Evolutionary conservation across 2,113 vertebrate species (phyloP), one percentile per base, ranked within the genome.

Genomic region (Bostrychus sinensis): DNA sequence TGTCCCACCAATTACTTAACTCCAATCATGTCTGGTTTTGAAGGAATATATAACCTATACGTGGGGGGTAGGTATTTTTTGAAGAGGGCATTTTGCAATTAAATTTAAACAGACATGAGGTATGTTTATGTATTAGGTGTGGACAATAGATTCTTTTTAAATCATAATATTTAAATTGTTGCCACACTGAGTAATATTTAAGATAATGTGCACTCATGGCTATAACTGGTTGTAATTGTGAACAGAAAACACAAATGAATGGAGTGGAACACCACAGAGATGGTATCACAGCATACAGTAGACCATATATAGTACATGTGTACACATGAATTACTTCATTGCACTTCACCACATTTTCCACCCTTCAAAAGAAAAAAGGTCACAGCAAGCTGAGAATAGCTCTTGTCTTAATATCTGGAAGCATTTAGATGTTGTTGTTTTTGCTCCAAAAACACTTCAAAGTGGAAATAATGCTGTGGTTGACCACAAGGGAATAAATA

Each of bases 401-500:
- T 62, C 30, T 51, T 51, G 57, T 61, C 70, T 69, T 77, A 66
- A 73, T 87, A 79, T 93, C 93, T 93, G 91, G 92, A 94, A 94
- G 80, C 76, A 72, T 90, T 95, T 94, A 89, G 65, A 78, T 81
- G 68, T 84, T 81, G 63, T 75, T 66, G 82, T 85, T 87, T 87
- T 87, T 84, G 77, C 78, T 85, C 89, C n/a, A 69, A 78, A 94
- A 92, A 88, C 90, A 93, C 81, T 89, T 93, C 68, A 77, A 92
- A 90, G 81, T 81, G 88, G 82, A 91, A 89, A 82, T 84, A 85
- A 86, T 80, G 90, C 91, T 91, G 86, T 89, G 90, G 90, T 92
- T 89, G 91, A 93, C 94, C 93, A 59, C 89, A 91, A 78, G 89
- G 92, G 91, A 93, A 90, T 84, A 93, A 93, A 95, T 93, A 94